Conservation (phyloP, 2,888 invertebrate species). For the Sphaeridia pumilis region DNA sequence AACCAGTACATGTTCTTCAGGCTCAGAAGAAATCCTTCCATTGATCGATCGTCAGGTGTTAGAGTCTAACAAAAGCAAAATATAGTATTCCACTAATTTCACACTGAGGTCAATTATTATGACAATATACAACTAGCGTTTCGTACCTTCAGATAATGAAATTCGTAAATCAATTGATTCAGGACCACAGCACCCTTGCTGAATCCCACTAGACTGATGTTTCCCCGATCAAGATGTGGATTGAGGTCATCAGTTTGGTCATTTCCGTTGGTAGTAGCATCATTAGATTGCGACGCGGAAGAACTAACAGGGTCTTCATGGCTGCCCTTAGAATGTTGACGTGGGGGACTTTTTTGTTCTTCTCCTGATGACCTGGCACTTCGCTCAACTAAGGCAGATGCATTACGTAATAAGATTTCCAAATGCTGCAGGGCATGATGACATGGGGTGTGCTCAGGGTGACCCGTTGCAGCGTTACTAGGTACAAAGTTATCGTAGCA, state of each 20-base stretch:
- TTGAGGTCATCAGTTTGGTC: slow-evolving; percentile 8
- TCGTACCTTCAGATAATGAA: slow-evolving; percentile 53
- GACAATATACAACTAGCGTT: too few species aligned
- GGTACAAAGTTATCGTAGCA: slow-evolving; percentile 82
- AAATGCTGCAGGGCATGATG: slow-evolving; percentile 62
- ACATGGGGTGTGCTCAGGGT: slow-evolving; percentile 63
- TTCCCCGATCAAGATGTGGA: slow-evolving; percentile 46
- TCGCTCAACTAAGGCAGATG: slow-evolving; percentile 17
- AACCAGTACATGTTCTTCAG: slow-evolving; percentile 70
- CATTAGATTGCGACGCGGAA: not conserved
- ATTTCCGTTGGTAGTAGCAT: slow-evolving; percentile 5
- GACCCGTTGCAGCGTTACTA: slow-evolving; percentile 60
- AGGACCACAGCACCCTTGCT: slow-evolving; percentile 89
- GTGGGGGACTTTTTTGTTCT: slow-evolving; percentile 2
- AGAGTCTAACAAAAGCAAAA: slow-evolving; percentile 43
- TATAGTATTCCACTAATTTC: not conserved
- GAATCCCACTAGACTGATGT: slow-evolving; percentile 62
- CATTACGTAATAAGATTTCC: slow-evolving; percentile 44
- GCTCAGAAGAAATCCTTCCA: slow-evolving; percentile 52
- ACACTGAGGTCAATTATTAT: too few species aligned
- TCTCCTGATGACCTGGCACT: slow-evolving; percentile 6
- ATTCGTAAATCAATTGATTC: slow-evolving; percentile 79
- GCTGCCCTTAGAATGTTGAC: too few species aligned
- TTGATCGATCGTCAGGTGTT: slow-evolving; percentile 51
- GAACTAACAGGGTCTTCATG: slow-evolving; percentile 8